Base-by-base conservation (phyloP, 37 sponge, comb jelly and placozoan genomes). In the Agelas oroides region DNA sequence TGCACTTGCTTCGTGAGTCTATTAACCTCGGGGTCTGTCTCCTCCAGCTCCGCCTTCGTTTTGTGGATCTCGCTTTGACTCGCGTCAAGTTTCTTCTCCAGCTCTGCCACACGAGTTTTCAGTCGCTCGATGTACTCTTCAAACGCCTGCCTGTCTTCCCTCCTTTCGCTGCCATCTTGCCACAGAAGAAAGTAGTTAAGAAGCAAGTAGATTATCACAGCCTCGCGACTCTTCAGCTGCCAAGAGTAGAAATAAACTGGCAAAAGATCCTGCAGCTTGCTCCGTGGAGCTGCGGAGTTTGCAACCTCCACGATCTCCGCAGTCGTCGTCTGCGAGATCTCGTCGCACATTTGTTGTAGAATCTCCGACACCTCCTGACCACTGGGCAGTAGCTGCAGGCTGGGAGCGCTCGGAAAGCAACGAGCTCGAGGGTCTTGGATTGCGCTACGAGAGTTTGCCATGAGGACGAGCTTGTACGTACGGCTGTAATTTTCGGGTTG, bases 61-160 rank as follows among this genome's bases (percentile, higher is more conserved):
- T n/a, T n/a, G n/a, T n/a, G n/a, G n/a, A n/a, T n/a, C n/a, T n/a
- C n/a, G n/a, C n/a, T n/a, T n/a, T n/a, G n/a, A n/a, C n/a, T n/a
- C n/a, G n/a, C n/a, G n/a, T n/a, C n/a, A n/a, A n/a, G n/a, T n/a
- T n/a, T n/a, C n/a, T n/a, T n/a, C 53, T 86, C 86, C 21, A 77
- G 53, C 0, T 77, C 79, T 17, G 30, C 31, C 15, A 59, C 66
- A 16, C 73, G 39, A 21, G 52, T 5, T 62, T 77, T 85, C 61
- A 85, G 34, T 0, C 38, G 36, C 17, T 59, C 70, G 37, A 77
- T 58, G 32, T 85, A 68, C 25, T 87, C 87, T 32, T 78, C 72
- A 23, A 54, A 78, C 38, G 54, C 38, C 27, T 53, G 13, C 38
- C 46, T 79, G 1, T 30, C 71, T 20, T 17, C 11, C 53, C 31